Evolutionary conservation across 2,113 vertebrate genomes (phyloP).

Genomic region (Oophaga pumilio): DNA sequence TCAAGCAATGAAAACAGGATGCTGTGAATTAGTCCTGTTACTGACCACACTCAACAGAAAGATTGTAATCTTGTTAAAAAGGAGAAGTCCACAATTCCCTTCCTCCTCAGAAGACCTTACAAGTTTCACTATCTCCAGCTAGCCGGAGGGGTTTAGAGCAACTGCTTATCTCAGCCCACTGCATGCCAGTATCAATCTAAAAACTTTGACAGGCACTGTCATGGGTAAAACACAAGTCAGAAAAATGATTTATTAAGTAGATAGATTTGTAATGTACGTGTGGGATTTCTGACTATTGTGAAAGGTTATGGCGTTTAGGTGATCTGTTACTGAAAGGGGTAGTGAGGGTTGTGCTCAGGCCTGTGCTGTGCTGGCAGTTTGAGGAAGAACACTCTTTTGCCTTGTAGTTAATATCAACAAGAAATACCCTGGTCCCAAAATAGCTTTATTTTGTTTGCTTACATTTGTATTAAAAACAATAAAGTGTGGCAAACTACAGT

Average conservation of each 20-base stretch:
- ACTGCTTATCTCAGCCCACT: constrained; percentile 53
- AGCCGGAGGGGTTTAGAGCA: constrained; percentile 52
- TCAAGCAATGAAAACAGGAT: not conserved
- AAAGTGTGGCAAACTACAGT: not conserved
- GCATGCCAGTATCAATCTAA: constrained; percentile 52
- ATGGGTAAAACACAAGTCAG: constrained; percentile 44
- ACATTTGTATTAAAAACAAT: not conserved
- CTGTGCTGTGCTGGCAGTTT: not conserved
- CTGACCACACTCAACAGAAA: not conserved
- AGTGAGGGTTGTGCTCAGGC: not conserved
- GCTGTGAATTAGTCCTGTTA: not conserved
- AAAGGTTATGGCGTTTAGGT: constrained; percentile 24
- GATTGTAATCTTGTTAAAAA: constrained; percentile 42
- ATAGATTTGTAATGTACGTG: constrained; percentile 55
- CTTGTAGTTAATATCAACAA: not conserved
- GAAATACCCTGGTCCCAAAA: not conserved
- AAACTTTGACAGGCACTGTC: constrained; percentile 53
- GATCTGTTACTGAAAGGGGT: constrained; percentile 3
- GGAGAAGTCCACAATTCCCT: constrained; percentile 24
- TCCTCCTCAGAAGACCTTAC: constrained; percentile 34
- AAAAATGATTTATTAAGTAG: constrained; percentile 58
- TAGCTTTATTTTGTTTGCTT: not conserved
- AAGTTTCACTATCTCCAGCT: constrained; percentile 51
- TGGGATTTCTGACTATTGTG: constrained; percentile 30
- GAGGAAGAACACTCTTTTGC: not conserved